Percentiles rank a stretch among this genome's conserved stretches.
Conservation (phyloP, 2,888 invertebrate species). For the Campoplex nolae region DNA sequence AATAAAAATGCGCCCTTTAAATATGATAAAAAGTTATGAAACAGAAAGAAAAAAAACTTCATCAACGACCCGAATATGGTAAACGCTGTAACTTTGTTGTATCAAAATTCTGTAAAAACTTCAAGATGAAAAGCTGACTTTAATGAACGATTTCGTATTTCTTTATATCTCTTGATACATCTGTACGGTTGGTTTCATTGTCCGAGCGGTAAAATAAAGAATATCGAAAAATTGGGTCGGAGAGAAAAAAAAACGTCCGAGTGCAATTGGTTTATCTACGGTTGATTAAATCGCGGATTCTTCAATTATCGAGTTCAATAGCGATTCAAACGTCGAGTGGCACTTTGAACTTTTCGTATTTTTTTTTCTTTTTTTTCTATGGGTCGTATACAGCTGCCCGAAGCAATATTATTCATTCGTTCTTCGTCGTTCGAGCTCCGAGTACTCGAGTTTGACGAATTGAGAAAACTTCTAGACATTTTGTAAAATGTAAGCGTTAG, state of each 20-base stretch:
- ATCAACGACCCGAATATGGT: constrained; percentile 11
- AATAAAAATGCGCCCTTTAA: constrained; percentile 24
- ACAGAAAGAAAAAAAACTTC: neutral
- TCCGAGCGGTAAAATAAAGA: neutral
- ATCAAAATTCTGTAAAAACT: constrained; percentile 16
- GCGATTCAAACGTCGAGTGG: neutral
- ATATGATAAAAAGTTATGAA: constrained; percentile 6
- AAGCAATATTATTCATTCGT: neutral
- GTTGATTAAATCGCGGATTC: constrained; percentile 33
- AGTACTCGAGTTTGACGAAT: neutral
- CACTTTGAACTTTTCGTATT: constrained; percentile 45
- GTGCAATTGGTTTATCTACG: constrained; percentile 10
- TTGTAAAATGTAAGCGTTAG: neutral
- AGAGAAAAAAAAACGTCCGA: neutral
- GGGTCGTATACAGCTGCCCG: neutral
- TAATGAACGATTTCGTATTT: neutral
- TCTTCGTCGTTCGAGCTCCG: neutral
- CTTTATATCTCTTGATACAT: neutral
- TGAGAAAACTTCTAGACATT: neutral
- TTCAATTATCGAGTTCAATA: constrained; percentile 43
- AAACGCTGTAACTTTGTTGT: neutral
- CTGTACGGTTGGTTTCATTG: neutral
- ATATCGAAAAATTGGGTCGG: constrained; percentile 8
- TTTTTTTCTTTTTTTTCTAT: too few relatives aligned
- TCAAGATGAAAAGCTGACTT: neutral